A percentile compares a stretch with the other conserved stretches of the same genome.
Conservation (phyloP, 2,113 vertebrate genomes). For the Columbina picui region DNA sequence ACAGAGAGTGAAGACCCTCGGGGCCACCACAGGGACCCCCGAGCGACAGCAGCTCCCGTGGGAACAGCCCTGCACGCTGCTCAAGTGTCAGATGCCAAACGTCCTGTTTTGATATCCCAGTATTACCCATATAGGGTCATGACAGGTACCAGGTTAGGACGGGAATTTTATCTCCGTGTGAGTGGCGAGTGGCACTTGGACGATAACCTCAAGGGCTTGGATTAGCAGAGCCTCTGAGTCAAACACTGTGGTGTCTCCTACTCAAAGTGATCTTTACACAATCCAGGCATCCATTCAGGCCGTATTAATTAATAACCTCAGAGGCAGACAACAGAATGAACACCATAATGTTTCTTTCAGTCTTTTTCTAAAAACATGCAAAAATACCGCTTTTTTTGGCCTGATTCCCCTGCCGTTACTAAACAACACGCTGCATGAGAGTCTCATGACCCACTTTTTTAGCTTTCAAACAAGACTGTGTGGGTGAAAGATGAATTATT, state of each 20-base stretch:
- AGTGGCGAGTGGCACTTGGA: not conserved
- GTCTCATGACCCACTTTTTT: not conserved
- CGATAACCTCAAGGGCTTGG: not conserved
- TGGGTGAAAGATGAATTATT: not conserved
- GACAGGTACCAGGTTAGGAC: not conserved
- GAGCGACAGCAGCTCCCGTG: too few relatives aligned
- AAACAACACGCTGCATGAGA: not conserved
- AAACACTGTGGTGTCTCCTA: not conserved
- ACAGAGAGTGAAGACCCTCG: too few relatives aligned
- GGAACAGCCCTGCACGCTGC: too few relatives aligned
- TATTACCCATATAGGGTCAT: not conserved
- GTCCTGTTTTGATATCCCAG: not conserved
- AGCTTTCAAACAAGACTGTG: not conserved
- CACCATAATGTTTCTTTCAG: not conserved
- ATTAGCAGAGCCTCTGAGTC: not conserved
- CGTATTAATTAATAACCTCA: not conserved
- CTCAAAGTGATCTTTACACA: not conserved
- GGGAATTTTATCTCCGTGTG: not conserved
- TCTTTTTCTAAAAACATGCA: not conserved
- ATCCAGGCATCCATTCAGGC: not conserved
- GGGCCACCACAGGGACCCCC: too few relatives aligned
- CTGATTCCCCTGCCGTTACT: not conserved
- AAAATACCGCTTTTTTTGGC: not conserved
- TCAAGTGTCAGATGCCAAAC: not conserved
- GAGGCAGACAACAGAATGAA: not conserved